Percentiles rank a stretch among this genome's conserved stretches.
Conservation (phyloP, 2,797 vertebrate genomes). For the Bovichtus variegatus region DNA sequence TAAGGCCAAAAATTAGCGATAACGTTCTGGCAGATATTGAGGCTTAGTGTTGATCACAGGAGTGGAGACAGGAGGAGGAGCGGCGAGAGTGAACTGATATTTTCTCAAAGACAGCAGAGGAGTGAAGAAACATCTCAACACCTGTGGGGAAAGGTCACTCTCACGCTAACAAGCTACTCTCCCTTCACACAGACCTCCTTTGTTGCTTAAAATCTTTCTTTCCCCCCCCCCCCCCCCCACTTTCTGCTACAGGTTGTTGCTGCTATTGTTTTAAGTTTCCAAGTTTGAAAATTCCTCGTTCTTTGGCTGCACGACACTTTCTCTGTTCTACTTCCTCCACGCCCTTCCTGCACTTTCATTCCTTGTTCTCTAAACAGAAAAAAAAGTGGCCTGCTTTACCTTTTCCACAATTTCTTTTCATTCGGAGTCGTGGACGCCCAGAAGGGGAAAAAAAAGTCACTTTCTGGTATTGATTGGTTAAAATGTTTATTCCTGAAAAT, state of each 20-base stretch:
- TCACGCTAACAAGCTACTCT: conserved; percentile 34
- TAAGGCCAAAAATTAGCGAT: conserved; percentile 67
- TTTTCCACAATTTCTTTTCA: conserved; percentile 47
- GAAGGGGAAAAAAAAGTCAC: conserved; percentile 12
- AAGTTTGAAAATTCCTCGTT: conserved; percentile 46
- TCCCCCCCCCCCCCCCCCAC: too few species aligned
- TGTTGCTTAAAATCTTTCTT: conserved; percentile 23
- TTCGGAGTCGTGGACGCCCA: conserved; percentile 37
- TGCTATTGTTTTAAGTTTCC: conserved; percentile 53
- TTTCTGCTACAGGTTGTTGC: conserved; percentile 31
- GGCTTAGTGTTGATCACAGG: conserved; percentile 62
- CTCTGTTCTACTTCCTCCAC: conserved; percentile 43
- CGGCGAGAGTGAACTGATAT: conserved; percentile 51
- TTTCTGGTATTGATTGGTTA: conserved; percentile 59
- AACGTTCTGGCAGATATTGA: conserved; percentile 59
- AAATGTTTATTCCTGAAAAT: conserved; percentile 72
- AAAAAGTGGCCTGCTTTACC: conserved; percentile 23
- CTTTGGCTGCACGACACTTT: conserved; percentile 32
- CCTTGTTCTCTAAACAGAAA: conserved; percentile 44
- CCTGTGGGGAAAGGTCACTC: conserved; percentile 74
- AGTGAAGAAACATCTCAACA: conserved; percentile 65
- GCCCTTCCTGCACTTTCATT: conserved; percentile 48
- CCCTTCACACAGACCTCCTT: conserved; percentile 44
- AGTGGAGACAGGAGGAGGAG: conserved; percentile 39
- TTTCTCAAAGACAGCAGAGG: conserved; percentile 51